Evolutionary conservation across 2,888 invertebrate species (phyloP).

Genomic region (Drosophila meridiana): DNA sequence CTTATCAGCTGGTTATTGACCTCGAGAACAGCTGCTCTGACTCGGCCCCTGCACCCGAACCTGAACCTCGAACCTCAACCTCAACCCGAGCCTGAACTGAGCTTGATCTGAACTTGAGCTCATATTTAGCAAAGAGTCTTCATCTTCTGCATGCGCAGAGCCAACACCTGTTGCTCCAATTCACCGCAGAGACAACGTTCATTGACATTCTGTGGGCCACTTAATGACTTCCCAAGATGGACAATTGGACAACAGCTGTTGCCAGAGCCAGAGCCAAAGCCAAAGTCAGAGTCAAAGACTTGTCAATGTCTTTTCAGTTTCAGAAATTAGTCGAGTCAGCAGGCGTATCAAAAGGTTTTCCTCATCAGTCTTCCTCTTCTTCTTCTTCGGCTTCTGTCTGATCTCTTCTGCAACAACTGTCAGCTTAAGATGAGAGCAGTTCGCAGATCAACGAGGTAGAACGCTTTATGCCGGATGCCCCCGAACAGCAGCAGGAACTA

Average conservation of each 20-base stretch:
- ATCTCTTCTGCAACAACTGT: slow-evolving; percentile 33
- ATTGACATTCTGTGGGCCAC: slow-evolving; percentile 63
- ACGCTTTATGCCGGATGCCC: slow-evolving; percentile 38
- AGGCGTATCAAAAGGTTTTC: slow-evolving; percentile 65
- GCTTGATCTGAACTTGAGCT: slow-evolving; percentile 45
- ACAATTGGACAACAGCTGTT: slow-evolving; percentile 53
- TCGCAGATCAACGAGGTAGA: slow-evolving; percentile 52
- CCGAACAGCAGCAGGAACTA: slow-evolving; percentile 42
- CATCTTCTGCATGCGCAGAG: slow-evolving; percentile 13
- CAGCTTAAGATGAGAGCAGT: slow-evolving; percentile 24
- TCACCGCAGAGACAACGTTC: slow-evolving; percentile 38
- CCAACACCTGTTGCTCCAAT: slow-evolving; percentile 48
- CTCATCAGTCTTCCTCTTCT: slow-evolving; percentile 3
- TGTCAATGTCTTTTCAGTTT: no score
- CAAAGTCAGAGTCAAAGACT: neutral
- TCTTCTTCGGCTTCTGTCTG: neutral
- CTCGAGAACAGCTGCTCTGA: slow-evolving; percentile 23
- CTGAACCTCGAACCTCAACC: neutral
- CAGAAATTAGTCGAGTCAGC: slow-evolving; percentile 73
- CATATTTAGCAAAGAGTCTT: slow-evolving; percentile 26
- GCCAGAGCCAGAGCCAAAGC: neutral
- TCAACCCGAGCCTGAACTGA: neutral
- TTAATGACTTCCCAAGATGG: slow-evolving; percentile 57
- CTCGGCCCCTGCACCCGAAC: no score
- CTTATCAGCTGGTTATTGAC: slow-evolving; percentile 32